A percentile compares a stretch with the other conserved stretches of the same genome.
Conservation (phyloP, 1,140 invertebrate species). For the Scaptomyza montana region DNA sequence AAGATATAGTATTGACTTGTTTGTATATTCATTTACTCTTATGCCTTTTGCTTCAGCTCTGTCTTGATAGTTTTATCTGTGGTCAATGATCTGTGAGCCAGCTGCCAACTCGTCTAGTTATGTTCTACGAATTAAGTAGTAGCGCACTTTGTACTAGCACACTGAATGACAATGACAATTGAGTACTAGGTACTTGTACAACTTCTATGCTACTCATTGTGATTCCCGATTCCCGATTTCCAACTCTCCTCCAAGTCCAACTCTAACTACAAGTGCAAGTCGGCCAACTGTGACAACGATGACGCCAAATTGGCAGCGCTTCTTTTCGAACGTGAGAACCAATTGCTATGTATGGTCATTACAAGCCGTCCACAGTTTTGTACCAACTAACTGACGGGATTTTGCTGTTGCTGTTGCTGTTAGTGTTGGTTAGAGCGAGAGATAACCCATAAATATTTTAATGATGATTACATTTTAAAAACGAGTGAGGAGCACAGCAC, state of each 20-base stretch:
- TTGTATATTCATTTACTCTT: background rate
- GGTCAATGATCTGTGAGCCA: constrained; percentile 17
- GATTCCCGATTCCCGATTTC: constrained; percentile 6
- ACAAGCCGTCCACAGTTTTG: constrained; percentile 69
- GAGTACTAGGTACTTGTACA: constrained; percentile 24
- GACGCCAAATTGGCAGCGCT: constrained; percentile 79
- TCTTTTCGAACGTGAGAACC: constrained; percentile 74
- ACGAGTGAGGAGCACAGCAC: constrained; percentile 28
- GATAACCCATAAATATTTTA: constrained; percentile 79
- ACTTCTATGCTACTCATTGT: background rate
- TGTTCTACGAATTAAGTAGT: background rate
- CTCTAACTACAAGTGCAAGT: constrained; percentile 46
- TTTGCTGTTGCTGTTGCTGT: constrained; percentile 23
- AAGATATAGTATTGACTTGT: background rate
- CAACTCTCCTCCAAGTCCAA: constrained; percentile 2
- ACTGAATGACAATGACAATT: constrained; percentile 58
- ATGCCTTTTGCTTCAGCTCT: background rate
- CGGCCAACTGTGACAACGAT: constrained; percentile 59
- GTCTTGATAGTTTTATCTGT: constrained; percentile 8
- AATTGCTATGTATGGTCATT: constrained; percentile 82
- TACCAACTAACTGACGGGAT: constrained; percentile 35
- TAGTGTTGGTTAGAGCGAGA: constrained; percentile 58
- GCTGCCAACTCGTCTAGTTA: constrained; percentile 5
- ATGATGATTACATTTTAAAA: constrained; percentile 83
- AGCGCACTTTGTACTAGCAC: constrained; percentile 19